Evolutionary conservation across 2,113 vertebrate species (phyloP).

Genomic region (Ramphastos sulfuratus): DNA sequence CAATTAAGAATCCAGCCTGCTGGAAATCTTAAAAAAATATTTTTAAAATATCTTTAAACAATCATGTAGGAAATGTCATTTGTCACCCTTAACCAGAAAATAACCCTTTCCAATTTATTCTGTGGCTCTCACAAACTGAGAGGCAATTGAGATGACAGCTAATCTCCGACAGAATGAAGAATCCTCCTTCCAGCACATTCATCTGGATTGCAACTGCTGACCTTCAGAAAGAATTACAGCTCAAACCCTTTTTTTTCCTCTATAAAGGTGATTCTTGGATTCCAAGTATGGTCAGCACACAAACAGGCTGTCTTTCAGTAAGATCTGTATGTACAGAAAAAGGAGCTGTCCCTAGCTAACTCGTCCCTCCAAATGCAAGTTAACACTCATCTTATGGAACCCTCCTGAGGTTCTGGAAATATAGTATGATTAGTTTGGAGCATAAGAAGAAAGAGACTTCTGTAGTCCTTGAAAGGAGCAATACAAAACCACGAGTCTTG

Average conservation of each 20-base stretch:
- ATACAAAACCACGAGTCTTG: neutral
- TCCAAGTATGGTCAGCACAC: too few relatives aligned
- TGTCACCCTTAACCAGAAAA: neutral
- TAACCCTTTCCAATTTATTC: neutral
- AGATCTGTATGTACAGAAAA: neutral
- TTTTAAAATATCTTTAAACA: constrained; percentile 16
- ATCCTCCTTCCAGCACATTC: neutral
- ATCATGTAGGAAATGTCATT: neutral
- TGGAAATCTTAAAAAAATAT: neutral
- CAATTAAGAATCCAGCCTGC: neutral
- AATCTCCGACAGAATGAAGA: neutral
- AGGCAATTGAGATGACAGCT: neutral
- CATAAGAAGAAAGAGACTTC: neutral
- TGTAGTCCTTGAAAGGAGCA: neutral
- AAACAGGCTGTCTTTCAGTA: neutral
- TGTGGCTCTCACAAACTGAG: neutral
- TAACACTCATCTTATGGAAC: neutral
- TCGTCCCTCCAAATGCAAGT: neutral
- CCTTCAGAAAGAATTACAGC: neutral
- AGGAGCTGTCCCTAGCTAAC: neutral
- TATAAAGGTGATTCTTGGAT: too few relatives aligned
- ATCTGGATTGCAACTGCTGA: neutral
- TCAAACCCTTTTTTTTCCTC: neutral
- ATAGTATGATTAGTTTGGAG: neutral
- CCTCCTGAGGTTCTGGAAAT: neutral